phyloP scores from a whole-genome alignment of 35 echinoderm and acorn worm genomes.

The Diadema setosum region DNA sequence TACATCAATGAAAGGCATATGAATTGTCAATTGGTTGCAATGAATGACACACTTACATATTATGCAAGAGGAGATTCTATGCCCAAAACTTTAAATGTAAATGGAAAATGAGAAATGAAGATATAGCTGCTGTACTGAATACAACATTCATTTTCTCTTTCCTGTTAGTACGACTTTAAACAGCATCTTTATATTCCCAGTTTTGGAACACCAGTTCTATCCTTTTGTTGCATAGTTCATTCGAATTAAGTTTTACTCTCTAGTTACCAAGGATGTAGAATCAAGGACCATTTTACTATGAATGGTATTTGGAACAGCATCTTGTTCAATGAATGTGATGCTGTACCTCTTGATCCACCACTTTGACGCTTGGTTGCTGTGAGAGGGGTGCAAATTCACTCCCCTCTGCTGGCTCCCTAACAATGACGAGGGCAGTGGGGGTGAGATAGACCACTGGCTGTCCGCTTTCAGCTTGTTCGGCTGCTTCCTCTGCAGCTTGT shows the following conservation, averaged over 20 bases:
- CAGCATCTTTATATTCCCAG: background rate
- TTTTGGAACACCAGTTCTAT: background rate
- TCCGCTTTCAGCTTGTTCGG: background rate
- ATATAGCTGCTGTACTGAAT: too few relatives aligned
- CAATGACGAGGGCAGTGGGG: conserved; percentile 19
- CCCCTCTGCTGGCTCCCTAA: conserved; percentile 40
- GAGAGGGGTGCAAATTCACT: conserved; percentile 27
- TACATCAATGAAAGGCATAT: too few relatives aligned
- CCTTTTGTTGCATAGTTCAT: background rate
- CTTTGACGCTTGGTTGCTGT: conserved; percentile 62
- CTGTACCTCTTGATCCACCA: conserved; percentile 63
- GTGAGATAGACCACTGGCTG: conserved; percentile 30
- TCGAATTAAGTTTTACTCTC: background rate
- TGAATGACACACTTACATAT: too few relatives aligned
- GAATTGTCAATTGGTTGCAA: too few relatives aligned
- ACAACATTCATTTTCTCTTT: too few relatives aligned
- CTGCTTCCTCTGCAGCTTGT: conserved; percentile 21
- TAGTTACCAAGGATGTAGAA: background rate
- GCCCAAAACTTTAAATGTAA: too few relatives aligned
- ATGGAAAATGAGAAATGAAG: too few relatives aligned
- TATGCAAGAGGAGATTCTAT: too few relatives aligned
- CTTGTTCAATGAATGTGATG: background rate
- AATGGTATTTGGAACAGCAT: background rate
- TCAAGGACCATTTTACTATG: background rate
- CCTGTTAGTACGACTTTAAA: background rate